Evolutionary conservation across 2,113 vertebrate species (phyloP).

Genomic region (Apistogramma diplotaenia): DNA sequence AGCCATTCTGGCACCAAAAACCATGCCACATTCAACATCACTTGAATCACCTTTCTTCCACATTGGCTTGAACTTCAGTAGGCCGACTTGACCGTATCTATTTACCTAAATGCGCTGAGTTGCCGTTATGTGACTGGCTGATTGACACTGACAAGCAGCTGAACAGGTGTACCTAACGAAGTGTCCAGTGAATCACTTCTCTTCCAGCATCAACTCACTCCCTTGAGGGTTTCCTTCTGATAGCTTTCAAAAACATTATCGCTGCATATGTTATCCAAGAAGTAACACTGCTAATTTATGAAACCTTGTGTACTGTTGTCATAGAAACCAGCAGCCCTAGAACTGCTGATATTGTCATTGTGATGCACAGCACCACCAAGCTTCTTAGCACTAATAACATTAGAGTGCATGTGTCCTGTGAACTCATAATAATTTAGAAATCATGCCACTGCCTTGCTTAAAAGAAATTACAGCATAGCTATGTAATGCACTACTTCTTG

Average conservation of each 20-base stretch:
- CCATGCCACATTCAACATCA: not conserved
- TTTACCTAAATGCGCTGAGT: not conserved
- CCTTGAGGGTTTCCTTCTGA: not conserved
- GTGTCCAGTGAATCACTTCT: not conserved
- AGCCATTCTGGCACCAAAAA: not conserved
- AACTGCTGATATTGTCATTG: slow-evolving; percentile 23
- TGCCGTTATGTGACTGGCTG: not conserved
- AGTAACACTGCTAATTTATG: not conserved
- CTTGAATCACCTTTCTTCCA: not conserved
- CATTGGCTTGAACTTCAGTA: not conserved
- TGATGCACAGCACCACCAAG: slow-evolving; percentile 26
- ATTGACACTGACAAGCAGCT: not conserved
- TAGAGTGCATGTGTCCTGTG: slow-evolving; percentile 27
- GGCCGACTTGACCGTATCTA: not conserved
- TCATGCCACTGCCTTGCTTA: slow-evolving; percentile 20
- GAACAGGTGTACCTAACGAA: not conserved
- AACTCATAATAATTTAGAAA: slow-evolving; percentile 38
- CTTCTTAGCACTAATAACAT: slow-evolving; percentile 50
- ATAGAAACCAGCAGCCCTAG: not conserved
- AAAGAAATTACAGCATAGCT: slow-evolving; percentile 21
- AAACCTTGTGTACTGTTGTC: not conserved
- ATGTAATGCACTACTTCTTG: slow-evolving; percentile 6
- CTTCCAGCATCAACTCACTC: not conserved
- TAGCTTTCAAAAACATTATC: not conserved
- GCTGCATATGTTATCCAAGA: not conserved